phyloP scores from a whole-genome alignment of 2,113 vertebrate genomes.

The Dryoscopus gambensis region DNA sequence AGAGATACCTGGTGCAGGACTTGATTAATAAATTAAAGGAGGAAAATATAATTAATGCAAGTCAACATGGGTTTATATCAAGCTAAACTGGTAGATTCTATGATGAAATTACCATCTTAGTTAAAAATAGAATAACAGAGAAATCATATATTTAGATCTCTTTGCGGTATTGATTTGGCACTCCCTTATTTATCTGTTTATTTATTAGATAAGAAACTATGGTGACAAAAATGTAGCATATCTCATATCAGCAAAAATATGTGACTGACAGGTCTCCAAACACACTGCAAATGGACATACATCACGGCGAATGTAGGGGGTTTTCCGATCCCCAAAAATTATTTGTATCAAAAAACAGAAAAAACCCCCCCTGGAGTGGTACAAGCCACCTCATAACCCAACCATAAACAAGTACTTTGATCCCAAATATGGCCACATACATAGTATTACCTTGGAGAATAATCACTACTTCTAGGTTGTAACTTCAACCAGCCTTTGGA shows the following conservation, averaged over 20 bases:
- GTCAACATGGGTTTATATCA: background rate
- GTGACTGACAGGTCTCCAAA: background rate
- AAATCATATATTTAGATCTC: background rate
- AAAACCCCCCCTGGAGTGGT: background rate
- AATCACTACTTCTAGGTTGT: background rate
- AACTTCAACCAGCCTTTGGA: background rate
- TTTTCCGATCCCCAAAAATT: background rate
- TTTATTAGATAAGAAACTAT: background rate
- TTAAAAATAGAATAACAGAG: background rate
- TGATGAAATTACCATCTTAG: background rate
- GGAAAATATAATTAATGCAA: background rate
- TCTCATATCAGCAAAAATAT: background rate
- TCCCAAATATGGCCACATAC: background rate
- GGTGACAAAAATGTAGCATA: background rate
- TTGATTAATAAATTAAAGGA: constrained; percentile 19
- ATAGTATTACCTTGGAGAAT: background rate
- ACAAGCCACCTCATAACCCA: background rate
- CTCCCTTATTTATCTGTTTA: background rate
- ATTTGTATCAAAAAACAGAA: background rate
- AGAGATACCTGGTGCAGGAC: background rate
- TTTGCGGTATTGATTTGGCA: background rate
- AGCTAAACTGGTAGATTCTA: background rate
- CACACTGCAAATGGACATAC: background rate
- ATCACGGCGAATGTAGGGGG: fast-evolving
- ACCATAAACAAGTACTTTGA: background rate